phyloP scores from a whole-genome alignment of 92 coral and sea anemone species.

The Zoanthus sociatus region DNA sequence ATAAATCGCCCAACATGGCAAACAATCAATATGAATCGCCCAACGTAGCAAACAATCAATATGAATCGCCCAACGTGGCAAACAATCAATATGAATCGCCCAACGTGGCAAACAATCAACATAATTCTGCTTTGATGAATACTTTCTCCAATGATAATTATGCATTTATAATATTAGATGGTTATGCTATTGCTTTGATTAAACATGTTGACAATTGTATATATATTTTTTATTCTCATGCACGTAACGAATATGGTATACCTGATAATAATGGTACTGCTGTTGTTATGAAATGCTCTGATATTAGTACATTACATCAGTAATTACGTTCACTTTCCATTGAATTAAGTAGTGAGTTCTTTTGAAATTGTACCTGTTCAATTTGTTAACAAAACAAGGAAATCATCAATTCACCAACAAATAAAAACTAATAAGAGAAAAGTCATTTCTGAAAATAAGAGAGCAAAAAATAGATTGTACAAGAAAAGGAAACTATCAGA shows the following conservation, averaged over 20 bases:
- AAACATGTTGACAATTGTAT: conserved; percentile 52
- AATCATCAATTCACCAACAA: not conserved
- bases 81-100: too few species aligned
- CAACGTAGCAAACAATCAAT: too few species aligned
- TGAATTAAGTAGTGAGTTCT: not conserved
- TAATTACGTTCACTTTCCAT: not conserved
- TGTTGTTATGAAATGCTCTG: not conserved
- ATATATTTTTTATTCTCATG: not conserved
- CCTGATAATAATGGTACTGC: not conserved
- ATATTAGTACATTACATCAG: not conserved
- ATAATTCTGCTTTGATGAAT: not conserved
- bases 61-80: too few species aligned
- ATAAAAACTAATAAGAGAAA: not conserved
- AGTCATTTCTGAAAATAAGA: too few species aligned
- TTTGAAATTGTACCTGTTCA: not conserved
- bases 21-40: too few species aligned
- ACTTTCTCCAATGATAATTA: too few species aligned
- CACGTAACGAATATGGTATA: not conserved
- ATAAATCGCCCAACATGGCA: too few species aligned
- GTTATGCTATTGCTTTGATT: conserved; percentile 50
- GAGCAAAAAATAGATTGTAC: too few species aligned
- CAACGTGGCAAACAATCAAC: too few species aligned
- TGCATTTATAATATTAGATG: conserved; percentile 1
- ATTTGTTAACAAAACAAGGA: not conserved
- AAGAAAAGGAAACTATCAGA: too few species aligned